Percentiles rank a stretch among this genome's conserved stretches.
These are phyloP conservation scores for Carassius carassius DNA, from an alignment of 2,113 vertebrate genomes.

Conservation along the genomic window DNA sequence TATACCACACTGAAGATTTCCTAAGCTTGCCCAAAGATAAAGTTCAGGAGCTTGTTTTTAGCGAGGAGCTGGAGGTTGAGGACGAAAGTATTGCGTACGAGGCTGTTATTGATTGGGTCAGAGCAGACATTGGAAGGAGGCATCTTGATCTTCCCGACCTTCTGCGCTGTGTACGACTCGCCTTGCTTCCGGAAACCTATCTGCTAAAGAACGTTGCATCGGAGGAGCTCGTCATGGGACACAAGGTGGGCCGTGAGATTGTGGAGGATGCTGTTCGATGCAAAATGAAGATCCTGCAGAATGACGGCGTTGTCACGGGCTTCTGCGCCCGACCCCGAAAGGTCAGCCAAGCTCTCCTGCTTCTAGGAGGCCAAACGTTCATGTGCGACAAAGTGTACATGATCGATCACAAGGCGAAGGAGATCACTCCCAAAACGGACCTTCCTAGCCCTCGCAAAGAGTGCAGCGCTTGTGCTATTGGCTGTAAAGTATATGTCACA, in stretches of 20 bases:
- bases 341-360: slow-evolving; percentile 81
- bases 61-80: slow-evolving; percentile 84
- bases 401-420: slow-evolving; percentile 82
- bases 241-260: slow-evolving; percentile 80
- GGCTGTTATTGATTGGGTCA: slow-evolving; percentile 83
- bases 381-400: slow-evolving; percentile 86
- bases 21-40: slow-evolving; percentile 79
- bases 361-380: slow-evolving; percentile 83
- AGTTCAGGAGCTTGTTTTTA: slow-evolving; percentile 81
- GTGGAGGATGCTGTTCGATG: slow-evolving; percentile 82
- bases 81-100: slow-evolving; percentile 83
- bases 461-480: slow-evolving; percentile 84
- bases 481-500: slow-evolving; percentile 84
- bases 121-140: slow-evolving; percentile 74
- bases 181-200: slow-evolving; percentile 79
- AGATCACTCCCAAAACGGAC: slow-evolving; percentile 83
- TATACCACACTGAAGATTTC: slow-evolving; percentile 80
- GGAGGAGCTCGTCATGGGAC: slow-evolving; percentile 79
- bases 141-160: slow-evolving; percentile 76
- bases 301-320: slow-evolving; percentile 81
- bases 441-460: slow-evolving; percentile 85
- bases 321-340: slow-evolving; percentile 83
- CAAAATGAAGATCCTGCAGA: slow-evolving; percentile 84
- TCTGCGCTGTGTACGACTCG: slow-evolving; percentile 79
- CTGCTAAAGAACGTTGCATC: slow-evolving; percentile 77